These are phyloP conservation scores for Sminthopsis crassicaudata DNA, from an alignment of 2,113 vertebrate species.

Conservation along the genomic window DNA sequence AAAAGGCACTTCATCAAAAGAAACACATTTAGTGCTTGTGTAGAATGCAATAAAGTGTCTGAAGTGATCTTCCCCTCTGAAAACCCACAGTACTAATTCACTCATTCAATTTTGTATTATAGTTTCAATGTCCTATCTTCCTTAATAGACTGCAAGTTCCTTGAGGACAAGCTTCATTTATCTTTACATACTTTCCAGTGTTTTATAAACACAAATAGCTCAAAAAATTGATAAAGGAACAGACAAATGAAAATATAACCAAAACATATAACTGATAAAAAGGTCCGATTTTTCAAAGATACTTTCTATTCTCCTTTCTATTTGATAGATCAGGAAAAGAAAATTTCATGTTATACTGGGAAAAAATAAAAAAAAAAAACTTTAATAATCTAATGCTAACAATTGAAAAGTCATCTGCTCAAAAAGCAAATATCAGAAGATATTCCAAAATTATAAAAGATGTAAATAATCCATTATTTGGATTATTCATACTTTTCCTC, in stretches of 20 bases:
- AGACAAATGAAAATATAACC: background rate
- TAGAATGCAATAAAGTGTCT: background rate
- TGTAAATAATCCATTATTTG: conserved; percentile 52
- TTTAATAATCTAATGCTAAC: conserved; percentile 24
- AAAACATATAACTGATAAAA: background rate
- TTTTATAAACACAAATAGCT: background rate
- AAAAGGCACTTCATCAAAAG: background rate
- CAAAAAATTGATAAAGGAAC: background rate
- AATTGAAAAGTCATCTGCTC: conserved; percentile 44
- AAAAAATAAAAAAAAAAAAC: conserved; percentile 10
- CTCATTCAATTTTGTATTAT: background rate
- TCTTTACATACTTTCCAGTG: background rate
- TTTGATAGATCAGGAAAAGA: background rate
- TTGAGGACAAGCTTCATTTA: background rate
- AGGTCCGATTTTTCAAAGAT: background rate
- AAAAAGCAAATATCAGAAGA: conserved; percentile 42
- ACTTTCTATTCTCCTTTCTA: background rate
- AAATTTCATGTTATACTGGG: background rate
- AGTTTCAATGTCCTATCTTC: background rate
- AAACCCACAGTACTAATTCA: background rate
- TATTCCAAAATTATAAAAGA: conserved; percentile 33
- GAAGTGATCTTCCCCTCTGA: background rate
- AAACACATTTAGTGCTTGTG: background rate
- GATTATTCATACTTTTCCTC: conserved; percentile 13
- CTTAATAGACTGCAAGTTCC: background rate